Conservation (phyloP, 2,797 vertebrate species). For the Graptemys geographica region DNA sequence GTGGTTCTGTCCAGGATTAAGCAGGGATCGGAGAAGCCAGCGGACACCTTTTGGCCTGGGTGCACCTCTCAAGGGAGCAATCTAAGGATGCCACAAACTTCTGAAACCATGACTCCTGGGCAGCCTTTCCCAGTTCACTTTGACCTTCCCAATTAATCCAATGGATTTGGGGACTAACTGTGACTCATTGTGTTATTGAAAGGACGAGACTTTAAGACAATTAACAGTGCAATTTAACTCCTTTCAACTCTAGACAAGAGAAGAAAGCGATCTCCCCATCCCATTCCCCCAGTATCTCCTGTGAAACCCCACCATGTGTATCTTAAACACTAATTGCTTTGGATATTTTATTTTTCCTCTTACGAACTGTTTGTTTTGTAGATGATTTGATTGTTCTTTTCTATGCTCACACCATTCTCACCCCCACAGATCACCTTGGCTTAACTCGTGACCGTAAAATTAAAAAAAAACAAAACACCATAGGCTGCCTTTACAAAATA, state of each 20-base stretch:
- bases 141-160: slow-evolving; percentile 41
- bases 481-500: slow-evolving; percentile 82
- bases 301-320: slow-evolving; percentile 24
- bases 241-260: slow-evolving; percentile 43
- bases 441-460: slow-evolving; percentile 66
- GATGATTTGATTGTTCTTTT: slow-evolving; percentile 46
- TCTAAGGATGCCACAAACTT: background rate
- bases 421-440: slow-evolving; percentile 82
- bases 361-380: slow-evolving; percentile 57
- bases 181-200: slow-evolving; percentile 24
- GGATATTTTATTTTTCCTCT: slow-evolving; percentile 57
- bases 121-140: slow-evolving; percentile 18
- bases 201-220: slow-evolving; percentile 57
- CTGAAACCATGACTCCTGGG: background rate
- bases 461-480: slow-evolving; percentile 45
- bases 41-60: background rate
- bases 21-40: slow-evolving; percentile 17
- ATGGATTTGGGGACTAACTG: slow-evolving; percentile 20
- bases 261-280: background rate
- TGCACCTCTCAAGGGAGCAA: background rate
- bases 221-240: slow-evolving; percentile 75
- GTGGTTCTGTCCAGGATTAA: slow-evolving; percentile 30
- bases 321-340: slow-evolving; percentile 59
- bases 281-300: background rate
- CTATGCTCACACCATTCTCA: slow-evolving; percentile 64